These are phyloP conservation scores for Machaerirhynchus nigripectus DNA, from an alignment of 2,113 vertebrate genomes.

Conservation along the genomic window DNA sequence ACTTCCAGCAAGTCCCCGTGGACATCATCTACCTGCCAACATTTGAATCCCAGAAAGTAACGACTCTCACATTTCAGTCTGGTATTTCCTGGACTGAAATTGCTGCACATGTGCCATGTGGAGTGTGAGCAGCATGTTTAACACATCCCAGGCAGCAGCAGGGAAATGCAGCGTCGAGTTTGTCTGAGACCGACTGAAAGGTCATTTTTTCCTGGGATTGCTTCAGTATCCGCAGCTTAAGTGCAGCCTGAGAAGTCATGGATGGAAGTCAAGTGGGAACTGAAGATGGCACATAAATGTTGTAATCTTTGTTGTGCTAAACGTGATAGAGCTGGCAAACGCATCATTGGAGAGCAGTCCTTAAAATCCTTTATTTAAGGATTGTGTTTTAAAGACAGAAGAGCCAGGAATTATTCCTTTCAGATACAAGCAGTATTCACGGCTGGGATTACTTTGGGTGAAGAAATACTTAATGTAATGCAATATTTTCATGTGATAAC, in stretches of 20 bases:
- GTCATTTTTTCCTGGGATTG: neutral
- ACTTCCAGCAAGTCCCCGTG: slow-evolving; percentile 26
- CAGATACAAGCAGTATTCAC: neutral
- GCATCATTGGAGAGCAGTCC: accelerated
- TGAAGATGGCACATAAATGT: neutral
- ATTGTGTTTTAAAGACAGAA: neutral
- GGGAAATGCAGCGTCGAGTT: neutral
- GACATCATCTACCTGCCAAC: slow-evolving; percentile 30
- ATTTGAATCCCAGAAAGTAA: neutral
- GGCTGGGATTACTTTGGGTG: neutral
- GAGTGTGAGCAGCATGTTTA: slow-evolving; percentile 33
- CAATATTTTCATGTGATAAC: neutral
- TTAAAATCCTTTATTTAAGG: neutral
- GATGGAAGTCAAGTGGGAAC: neutral
- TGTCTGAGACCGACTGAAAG: neutral
- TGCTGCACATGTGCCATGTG: slow-evolving; percentile 16
- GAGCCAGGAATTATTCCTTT: neutral
- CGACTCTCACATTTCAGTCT: slow-evolving; percentile 47
- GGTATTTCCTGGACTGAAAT: slow-evolving; percentile 44
- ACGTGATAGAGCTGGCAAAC: neutral
- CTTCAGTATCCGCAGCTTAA: neutral
- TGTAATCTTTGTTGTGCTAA: neutral
- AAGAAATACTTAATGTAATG: neutral
- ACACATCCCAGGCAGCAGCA: slow-evolving; percentile 31
- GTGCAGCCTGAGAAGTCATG: neutral